These are phyloP conservation scores for Eclectus roratus DNA, from an alignment of 2,113 vertebrate species.

Conservation along the genomic window DNA sequence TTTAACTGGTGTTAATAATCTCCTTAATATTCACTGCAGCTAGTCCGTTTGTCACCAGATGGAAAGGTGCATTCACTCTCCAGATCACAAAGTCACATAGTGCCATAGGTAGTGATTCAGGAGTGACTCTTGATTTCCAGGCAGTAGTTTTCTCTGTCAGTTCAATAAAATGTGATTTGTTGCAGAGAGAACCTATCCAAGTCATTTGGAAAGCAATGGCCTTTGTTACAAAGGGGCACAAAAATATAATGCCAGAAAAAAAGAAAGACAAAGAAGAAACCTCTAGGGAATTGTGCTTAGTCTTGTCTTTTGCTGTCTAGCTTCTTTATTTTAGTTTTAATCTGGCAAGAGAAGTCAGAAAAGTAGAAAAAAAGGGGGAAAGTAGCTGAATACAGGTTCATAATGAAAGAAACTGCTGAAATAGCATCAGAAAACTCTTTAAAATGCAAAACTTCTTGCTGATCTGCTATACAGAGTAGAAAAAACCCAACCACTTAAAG, in stretches of 20 bases:
- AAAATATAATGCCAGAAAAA: not conserved
- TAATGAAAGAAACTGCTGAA: constrained; percentile 54
- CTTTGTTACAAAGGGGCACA: not conserved
- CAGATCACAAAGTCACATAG: not conserved
- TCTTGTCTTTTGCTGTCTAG: not conserved
- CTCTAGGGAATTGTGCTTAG: not conserved
- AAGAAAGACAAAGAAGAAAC: not conserved
- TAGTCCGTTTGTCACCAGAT: not conserved
- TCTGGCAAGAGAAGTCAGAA: not conserved
- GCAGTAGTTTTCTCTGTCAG: not conserved
- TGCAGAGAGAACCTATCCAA: not conserved
- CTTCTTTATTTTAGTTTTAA: not conserved
- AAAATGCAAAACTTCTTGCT: constrained; percentile 23
- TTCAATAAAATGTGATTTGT: constrained; percentile 30
- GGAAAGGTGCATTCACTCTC: not conserved
- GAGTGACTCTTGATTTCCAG: not conserved
- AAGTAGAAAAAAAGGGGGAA: not conserved
- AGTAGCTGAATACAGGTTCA: constrained; percentile 12
- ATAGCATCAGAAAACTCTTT: constrained; percentile 31
- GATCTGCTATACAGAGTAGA: not conserved
- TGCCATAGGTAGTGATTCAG: not conserved
- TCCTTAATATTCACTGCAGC: not conserved
- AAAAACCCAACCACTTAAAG: not conserved
- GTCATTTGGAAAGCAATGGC: not conserved
- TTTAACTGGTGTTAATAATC: not conserved